Evolutionary conservation across 2,113 vertebrate genomes (phyloP), one percentile per base, ranked within the genome.

Genomic region (Ictalurus punctatus): DNA sequence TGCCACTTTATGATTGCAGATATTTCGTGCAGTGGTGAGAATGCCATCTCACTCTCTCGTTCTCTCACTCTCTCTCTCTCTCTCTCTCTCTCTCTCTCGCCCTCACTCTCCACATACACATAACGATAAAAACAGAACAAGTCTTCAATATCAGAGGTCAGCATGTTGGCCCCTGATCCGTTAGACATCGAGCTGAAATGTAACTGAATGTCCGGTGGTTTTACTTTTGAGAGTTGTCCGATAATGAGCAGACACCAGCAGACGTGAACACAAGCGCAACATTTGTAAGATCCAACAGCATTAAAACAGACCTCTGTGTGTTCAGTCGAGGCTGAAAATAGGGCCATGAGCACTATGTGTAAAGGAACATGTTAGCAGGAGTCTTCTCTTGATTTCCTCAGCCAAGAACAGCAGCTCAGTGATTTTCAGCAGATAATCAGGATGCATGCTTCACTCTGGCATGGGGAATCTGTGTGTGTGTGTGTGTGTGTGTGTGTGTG

Each of bases 361-460:
- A 44, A 19, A 73, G 48, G 52, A 86, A 74, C 67, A 13, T 40
- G 25, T 21, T 71, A 74, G 67, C 63, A 58, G 67, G 63, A 71
- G 63, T 16, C 44, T 73, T 58, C 30, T 56, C 52, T 74, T 86
- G 69, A 73, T 86, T 86, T 86, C 25, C n/a, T 86, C 69, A 86
- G 48, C 84, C 65, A 56, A 27, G 69, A 73, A 59, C 84, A 54
- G 27, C 84, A 73, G 84, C 69, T 58, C 52, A 17, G 84, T 86
- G 69, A 73, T 58, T 86, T 58, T 85, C 84, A 58, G 10, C 30
- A 73, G 21, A 58, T 73, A 73, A 86, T 58, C 48, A 58, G 59
- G 21, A 83, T 65, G 82, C 23, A 65, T 83, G 82, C 23, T 63
- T 63, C 59, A 83, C 59, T 83, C 82, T 40, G 81, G 65, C 19